A percentile compares a stretch with the other conserved stretches of the same genome.
phyloP scores from a whole-genome alignment of 2,113 vertebrate genomes.

The Proteles cristata region DNA sequence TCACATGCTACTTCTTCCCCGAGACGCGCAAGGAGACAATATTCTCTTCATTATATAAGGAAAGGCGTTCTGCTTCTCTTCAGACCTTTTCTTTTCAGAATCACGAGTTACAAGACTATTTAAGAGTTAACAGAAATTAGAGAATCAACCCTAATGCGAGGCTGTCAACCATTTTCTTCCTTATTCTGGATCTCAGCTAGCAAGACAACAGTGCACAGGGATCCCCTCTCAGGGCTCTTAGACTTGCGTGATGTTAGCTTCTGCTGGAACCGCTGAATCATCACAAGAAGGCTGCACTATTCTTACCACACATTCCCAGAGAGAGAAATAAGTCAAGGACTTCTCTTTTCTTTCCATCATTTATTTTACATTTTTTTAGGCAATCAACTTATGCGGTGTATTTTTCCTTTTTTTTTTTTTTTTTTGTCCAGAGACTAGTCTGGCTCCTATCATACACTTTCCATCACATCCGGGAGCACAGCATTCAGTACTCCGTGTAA shows the following conservation, averaged over 20 bases:
- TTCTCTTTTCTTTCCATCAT: background rate
- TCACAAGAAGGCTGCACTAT: background rate
- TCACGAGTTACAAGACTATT: background rate
- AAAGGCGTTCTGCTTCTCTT: background rate
- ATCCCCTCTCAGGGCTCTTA: background rate
- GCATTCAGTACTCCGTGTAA: background rate
- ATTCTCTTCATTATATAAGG: background rate
- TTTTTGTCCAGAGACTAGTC: background rate
- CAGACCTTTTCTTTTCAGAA: background rate
- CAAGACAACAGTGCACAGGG: background rate
- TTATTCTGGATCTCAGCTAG: background rate
- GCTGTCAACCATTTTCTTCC: background rate
- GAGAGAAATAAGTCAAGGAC: background rate
- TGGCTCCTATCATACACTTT: background rate
- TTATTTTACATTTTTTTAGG: background rate
- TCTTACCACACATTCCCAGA: background rate
- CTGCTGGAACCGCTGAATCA: background rate
- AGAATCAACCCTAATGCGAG: background rate
- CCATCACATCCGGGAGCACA: background rate
- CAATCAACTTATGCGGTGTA: background rate
- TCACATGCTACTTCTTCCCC: background rate
- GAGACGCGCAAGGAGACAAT: background rate
- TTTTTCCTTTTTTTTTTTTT: background rate
- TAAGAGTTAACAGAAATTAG: background rate
- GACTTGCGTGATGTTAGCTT: background rate